phyloP scores from a whole-genome alignment of 2,888 invertebrate species.

The Erebia epiphron region DNA sequence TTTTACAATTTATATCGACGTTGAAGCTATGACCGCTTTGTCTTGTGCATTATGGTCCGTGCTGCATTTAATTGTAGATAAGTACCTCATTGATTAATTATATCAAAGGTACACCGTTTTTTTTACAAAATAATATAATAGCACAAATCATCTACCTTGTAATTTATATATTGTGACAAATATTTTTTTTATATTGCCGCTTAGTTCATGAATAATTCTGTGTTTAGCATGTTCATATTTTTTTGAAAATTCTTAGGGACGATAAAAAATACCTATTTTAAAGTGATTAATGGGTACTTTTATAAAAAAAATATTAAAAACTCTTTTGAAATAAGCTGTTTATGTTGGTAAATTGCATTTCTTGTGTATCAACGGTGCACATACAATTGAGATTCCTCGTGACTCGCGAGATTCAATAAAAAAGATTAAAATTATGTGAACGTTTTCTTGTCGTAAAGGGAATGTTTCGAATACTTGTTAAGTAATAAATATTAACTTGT shows the following conservation, averaged over 20 bases:
- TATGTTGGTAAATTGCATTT: neutral
- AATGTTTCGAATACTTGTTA: neutral
- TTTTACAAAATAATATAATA: neutral
- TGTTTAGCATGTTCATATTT: neutral
- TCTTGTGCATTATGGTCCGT: constrained; percentile 35
- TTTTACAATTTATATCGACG: constrained; percentile 45
- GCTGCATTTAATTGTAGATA: constrained; percentile 35
- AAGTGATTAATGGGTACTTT: too few species aligned
- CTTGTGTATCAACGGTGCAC: constrained; percentile 6
- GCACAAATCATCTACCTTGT: too few species aligned
- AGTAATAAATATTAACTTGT: constrained; percentile 1
- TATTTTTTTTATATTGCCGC: too few species aligned
- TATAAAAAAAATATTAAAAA: neutral
- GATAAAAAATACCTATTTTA: neutral
- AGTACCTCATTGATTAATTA: neutral
- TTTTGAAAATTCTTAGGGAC: too few species aligned
- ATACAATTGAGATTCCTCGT: constrained; percentile 25
- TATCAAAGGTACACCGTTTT: neutral
- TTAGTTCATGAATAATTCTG: too few species aligned
- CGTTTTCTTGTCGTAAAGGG: neutral
- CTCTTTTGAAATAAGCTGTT: neutral
- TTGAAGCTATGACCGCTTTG: constrained; percentile 41
- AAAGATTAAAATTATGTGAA: neutral
- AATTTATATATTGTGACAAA: too few species aligned
- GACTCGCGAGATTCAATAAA: constrained; percentile 17